Conservation (phyloP, 2,888 invertebrate genomes). For the Tridacna gigas region DNA sequence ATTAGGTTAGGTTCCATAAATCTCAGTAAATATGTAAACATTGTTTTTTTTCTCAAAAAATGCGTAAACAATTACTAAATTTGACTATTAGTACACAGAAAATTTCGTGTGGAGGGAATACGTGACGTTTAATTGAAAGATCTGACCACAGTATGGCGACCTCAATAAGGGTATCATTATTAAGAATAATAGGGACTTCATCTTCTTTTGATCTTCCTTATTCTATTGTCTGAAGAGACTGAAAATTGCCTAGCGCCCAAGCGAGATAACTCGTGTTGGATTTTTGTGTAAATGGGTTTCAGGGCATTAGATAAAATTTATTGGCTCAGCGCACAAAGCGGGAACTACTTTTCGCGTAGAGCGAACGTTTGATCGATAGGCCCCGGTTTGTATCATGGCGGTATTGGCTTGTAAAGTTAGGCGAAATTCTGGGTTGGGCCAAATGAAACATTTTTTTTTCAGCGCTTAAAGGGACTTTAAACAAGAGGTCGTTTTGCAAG, state of each 20-base stretch:
- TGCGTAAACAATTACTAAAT: background rate
- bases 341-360: constrained; percentile 54
- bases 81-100: background rate
- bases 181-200: constrained; percentile 12
- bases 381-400: constrained; percentile 19
- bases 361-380: constrained; percentile 29
- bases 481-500: too few relatives aligned
- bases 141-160: constrained; percentile 6
- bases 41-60: too few relatives aligned
- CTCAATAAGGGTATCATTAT: constrained; percentile 18
- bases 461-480: too few relatives aligned
- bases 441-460: too few relatives aligned
- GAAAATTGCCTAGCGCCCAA: constrained; percentile 42
- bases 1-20: too few relatives aligned
- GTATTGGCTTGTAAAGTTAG: constrained; percentile 26
- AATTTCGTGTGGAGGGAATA: background rate
- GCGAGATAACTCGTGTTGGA: constrained; percentile 39
- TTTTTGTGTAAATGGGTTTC: constrained; percentile 44
- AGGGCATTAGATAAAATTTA: constrained; percentile 45
- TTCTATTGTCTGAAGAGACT: constrained; percentile 29
- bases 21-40: too few relatives aligned
- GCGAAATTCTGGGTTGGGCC: background rate
- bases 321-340: constrained; percentile 48
- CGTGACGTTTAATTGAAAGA: constrained; percentile 18
- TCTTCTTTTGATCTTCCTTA: constrained; percentile 31